Base-by-base conservation (phyloP, 1,140 invertebrate species). In the Atta colombica region DNA sequence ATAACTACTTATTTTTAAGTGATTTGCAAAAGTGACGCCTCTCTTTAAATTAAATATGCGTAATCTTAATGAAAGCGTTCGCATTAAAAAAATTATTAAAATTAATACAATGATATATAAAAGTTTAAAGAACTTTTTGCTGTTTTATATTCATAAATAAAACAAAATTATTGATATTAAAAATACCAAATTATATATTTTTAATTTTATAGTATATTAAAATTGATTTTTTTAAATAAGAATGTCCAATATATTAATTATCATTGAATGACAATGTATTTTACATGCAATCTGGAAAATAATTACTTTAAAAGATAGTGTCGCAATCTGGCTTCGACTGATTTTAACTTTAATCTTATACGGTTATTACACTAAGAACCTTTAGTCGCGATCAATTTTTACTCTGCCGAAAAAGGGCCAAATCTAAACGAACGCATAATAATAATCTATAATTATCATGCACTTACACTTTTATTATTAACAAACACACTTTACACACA, bases 321-420 rank as follows among this genome's bases (percentile, higher is more conserved):
- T 91, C 89, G 51, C 88, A 92, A 89, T 93, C 93, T 92, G 93
- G 92, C 90, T 89, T 91, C 71, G 92, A 93, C 92, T 94, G 93
- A 93, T 88, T 90, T 69, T 93, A 91, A 92, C 89, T 91, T 90
- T 89, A 90, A 91, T 84, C 82, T 92, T 87, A 66, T 89, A 89
- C 80, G 69, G 77, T 91, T 89, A 82, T 91, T 89, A 82, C 89
- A 91, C 69, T 89, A 90, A 90, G 82, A 75, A 81, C 25, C 71
- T 88, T 88, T 87, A 88, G 77, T 78, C 90, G 74, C 89, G 87
- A 91, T 92, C 87, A 66, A 88, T 93, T 94, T 93, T 93, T 92
- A 94, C 91, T 93, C 92, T 92, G 92, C 91, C 91, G 89, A 89
- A 86, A 89, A 88, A 90, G 88, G 93, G 92, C 90, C 93, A 92